A percentile compares a stretch with the other conserved stretches of the same genome.
Conservation (phyloP, 2,888 invertebrate species). For the Lumbricus terrestris region DNA sequence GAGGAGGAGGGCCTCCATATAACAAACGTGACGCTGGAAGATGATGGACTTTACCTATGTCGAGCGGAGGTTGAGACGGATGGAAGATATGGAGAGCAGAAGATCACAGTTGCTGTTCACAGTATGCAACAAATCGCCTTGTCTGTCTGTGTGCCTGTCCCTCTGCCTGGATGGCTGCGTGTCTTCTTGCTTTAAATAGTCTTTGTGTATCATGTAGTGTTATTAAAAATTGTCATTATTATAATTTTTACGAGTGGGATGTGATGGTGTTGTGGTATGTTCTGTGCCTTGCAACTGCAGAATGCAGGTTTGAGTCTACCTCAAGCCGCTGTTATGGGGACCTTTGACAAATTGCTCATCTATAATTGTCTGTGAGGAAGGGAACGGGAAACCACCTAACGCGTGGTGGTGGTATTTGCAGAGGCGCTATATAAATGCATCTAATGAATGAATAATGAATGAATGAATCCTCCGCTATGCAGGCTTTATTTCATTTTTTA, state of each 20-base stretch:
- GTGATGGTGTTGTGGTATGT: not conserved
- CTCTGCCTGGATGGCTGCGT: not conserved
- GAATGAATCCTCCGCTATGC: too few species aligned
- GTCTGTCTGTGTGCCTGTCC: not conserved
- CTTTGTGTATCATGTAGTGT: not conserved
- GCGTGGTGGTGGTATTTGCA: too few species aligned
- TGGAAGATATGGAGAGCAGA: conserved; percentile 28
- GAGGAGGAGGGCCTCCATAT: conserved; percentile 39
- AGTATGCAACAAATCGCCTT: conserved; percentile 31
- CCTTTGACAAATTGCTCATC: too few species aligned
- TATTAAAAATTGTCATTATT: not conserved
- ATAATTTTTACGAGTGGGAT: not conserved
- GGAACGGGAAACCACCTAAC: too few species aligned
- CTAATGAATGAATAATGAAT: too few species aligned
- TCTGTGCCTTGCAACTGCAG: too few species aligned
- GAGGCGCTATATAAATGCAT: too few species aligned
- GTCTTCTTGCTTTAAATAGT: not conserved
- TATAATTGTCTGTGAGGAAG: too few species aligned
- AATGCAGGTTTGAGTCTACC: too few species aligned
- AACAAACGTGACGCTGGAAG: conserved; percentile 36
- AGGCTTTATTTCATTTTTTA: too few species aligned
- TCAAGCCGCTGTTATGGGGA: too few species aligned
- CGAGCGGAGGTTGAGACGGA: conserved; percentile 36
- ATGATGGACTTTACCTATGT: conserved; percentile 40
- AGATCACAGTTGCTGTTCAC: conserved; percentile 38